phyloP scores from a whole-genome alignment of 2,888 invertebrate genomes.

The Drosophila imparisetae region DNA sequence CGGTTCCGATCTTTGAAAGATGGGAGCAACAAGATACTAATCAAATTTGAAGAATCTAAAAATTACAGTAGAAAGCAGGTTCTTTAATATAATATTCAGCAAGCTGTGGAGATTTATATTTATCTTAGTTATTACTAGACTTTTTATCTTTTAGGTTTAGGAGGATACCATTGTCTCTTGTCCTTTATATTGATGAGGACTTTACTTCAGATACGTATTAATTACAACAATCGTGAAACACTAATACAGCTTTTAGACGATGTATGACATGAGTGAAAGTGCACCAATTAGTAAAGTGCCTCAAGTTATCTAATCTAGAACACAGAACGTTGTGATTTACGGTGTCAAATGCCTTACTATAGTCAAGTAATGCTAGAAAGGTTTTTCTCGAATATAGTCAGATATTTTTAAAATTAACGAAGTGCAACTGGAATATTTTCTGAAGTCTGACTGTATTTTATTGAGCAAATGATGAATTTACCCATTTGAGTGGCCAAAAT shows the following conservation, averaged over 20 bases:
- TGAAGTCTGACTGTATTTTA: neutral
- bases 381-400: neutral
- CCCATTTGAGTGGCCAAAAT: neutral
- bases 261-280: neutral
- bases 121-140: neutral
- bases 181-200: neutral
- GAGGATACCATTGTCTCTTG: neutral
- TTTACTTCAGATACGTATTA: neutral
- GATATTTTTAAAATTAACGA: neutral
- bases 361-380: neutral
- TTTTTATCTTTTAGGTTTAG: neutral
- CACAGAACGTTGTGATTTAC: neutral
- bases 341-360: neutral
- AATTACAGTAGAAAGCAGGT: neutral
- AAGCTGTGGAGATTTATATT: neutral
- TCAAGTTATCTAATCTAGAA: neutral
- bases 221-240: no score
- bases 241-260: no score
- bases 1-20: neutral
- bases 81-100: neutral
- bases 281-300: neutral
- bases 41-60: neutral
- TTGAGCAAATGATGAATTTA: neutral
- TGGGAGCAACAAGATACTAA: neutral
- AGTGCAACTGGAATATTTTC: neutral